phyloP scores from a whole-genome alignment of 2,113 vertebrate genomes.

The Serinus canaria region DNA sequence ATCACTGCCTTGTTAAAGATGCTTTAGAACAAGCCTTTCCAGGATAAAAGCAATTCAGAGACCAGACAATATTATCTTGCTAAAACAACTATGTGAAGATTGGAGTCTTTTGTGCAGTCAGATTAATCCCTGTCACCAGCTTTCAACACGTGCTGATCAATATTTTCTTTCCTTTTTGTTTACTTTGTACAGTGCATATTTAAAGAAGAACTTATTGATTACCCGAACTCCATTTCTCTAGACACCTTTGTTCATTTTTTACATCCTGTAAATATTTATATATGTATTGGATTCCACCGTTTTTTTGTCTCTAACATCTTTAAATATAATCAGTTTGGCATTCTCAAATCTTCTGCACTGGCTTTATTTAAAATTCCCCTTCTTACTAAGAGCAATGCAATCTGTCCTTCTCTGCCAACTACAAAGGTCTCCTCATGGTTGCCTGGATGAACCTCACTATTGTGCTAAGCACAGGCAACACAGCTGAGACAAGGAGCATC shows the following conservation, averaged over 20 bases:
- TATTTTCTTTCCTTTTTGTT: conserved; percentile 1
- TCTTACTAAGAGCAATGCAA: neutral
- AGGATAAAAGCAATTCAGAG: neutral
- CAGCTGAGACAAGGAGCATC: neutral
- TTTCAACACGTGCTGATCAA: neutral
- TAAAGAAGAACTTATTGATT: neutral
- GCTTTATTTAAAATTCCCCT: neutral
- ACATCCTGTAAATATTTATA: neutral
- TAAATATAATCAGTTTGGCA: neutral
- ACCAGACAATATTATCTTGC: neutral
- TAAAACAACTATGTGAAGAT: neutral
- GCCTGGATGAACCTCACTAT: neutral
- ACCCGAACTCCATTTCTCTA: neutral
- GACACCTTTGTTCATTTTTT: neutral
- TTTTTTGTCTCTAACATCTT: neutral
- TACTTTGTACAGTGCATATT: neutral
- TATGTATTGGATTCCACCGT: neutral
- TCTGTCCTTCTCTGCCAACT: neutral
- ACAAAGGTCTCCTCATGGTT: neutral
- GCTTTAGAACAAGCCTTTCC: neutral
- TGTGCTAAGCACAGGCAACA: neutral
- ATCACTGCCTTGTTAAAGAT: neutral
- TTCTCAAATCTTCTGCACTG: neutral
- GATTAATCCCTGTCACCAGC: neutral
- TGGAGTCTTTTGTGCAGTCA: neutral